phyloP scores from a whole-genome alignment of 1,140 invertebrate genomes.

The Eurytemora carolleeae region DNA sequence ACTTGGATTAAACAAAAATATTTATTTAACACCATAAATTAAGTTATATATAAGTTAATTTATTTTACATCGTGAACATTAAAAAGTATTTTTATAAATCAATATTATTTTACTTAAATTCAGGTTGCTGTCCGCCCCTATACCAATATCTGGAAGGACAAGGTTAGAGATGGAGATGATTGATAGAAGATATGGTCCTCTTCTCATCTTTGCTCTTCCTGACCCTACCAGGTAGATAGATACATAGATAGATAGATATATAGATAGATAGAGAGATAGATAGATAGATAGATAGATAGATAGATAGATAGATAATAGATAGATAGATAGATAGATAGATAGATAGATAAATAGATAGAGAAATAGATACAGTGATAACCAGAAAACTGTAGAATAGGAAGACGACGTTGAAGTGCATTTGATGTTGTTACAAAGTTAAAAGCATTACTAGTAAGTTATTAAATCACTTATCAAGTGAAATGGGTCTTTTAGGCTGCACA shows the following conservation, averaged over 20 bases:
- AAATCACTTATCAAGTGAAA: no score
- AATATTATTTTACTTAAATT: no score
- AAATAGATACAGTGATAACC: constrained; percentile 22
- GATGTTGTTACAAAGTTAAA: no score
- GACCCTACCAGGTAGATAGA: constrained; percentile 55
- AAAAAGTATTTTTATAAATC: no score
- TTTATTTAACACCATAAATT: no score
- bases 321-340: constrained; percentile 20
- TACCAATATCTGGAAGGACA: constrained; percentile 79
- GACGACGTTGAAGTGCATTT: no score
- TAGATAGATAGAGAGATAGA: constrained; percentile 21
- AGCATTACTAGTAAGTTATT: no score
- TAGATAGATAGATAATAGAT: constrained; percentile 20
- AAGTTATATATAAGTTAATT: no score
- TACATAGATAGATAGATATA: constrained; percentile 19
- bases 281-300: constrained; percentile 20
- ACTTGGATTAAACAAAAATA: no score
- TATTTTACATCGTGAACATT: no score
- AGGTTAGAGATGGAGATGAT: constrained; percentile 3
- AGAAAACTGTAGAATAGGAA: no score
- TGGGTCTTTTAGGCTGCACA: no score
- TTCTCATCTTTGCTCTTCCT: constrained; percentile 81
- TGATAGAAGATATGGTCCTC: constrained; percentile 35
- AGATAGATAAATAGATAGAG: constrained; percentile 20
- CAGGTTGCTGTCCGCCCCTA: constrained; percentile 70